phyloP scores from a whole-genome alignment of 2,113 vertebrate genomes.

The Felis catus region DNA sequence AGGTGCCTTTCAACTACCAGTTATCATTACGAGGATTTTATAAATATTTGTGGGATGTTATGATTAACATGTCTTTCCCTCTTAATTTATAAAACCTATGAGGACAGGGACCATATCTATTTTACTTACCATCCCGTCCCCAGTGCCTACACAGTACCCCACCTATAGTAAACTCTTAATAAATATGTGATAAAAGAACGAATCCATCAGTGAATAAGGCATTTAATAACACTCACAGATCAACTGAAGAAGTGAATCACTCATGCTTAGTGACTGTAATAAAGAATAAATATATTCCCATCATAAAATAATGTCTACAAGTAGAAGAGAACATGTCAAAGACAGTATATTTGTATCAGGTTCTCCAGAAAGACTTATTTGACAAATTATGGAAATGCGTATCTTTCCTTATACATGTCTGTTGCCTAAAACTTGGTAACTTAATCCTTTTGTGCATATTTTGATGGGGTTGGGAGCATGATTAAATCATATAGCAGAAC shows the following conservation, averaged over 20 bases:
- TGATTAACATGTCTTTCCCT: not conserved
- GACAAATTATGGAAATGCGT: slow-evolving; percentile 50
- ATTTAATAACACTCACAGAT: slow-evolving; percentile 25
- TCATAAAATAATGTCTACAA: slow-evolving; percentile 48
- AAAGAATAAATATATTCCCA: slow-evolving; percentile 59
- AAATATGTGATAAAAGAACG: not conserved
- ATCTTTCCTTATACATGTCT: not conserved
- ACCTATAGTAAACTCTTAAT: not conserved
- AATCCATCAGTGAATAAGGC: not conserved
- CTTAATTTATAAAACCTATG: not conserved
- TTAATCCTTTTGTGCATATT: not conserved
- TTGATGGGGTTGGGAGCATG: not conserved
- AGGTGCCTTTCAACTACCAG: not conserved
- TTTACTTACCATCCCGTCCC: not conserved
- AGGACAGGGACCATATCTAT: not conserved
- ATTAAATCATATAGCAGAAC: not conserved
- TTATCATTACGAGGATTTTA: not conserved
- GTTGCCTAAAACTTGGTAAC: not conserved
- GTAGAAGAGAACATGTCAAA: slow-evolving; percentile 28
- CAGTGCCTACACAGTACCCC: too few species aligned
- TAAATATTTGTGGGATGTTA: not conserved
- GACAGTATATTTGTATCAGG: slow-evolving; percentile 30
- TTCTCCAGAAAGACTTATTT: slow-evolving; percentile 19
- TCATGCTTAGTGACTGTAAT: slow-evolving; percentile 28
- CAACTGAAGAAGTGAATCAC: slow-evolving; percentile 38